Base-by-base conservation (phyloP, 2,888 invertebrate genomes). In the Pandemis heparana region DNA sequence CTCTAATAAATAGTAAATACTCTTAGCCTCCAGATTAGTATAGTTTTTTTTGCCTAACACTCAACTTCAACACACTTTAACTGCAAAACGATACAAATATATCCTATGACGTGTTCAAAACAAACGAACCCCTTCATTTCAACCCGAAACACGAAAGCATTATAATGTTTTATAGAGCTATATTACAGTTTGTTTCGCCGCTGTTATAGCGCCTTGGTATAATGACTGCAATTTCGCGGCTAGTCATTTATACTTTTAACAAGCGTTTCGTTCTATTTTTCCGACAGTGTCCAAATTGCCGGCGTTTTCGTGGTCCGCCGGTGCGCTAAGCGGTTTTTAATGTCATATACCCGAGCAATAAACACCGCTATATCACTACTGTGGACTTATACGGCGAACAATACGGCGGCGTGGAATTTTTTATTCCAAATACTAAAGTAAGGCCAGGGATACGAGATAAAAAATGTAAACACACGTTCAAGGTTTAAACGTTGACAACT, bases 291-390 rank as follows among this genome's bases (percentile, higher is more conserved):
- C 80, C 77, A 79, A 85, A 84, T 83, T 79, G 82, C 80, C 74
- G 77, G 80, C 83, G 76, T 83, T 84, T 84, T 87, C 78, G 23
- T 80, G 79, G 80, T 79, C 75, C 80, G 77, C 75, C 79, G 76
- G 80, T 77, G 83, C 73, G 63, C 90, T 91, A 91, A 92, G 89
- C 90, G 87, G 83, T 92, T 92, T 91, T 91, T 91, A 91, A 91
- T 91, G 90, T 88, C 88, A 87, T 87, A 86, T 87, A 83, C 77
- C 79, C 78, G 79, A 80, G 87, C 83, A 85, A 88, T 88, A 88
- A 87, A 85, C 82, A 82, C 79, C 79, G 78, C 79, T 83, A 56
- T 71, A 66, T 66, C 53, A 66, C 61, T 51, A 61, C 38, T 62
- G 60, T 43, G 64, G 16, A 69, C 48, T 71, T 66, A 32, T 32